These are phyloP conservation scores for Chaetorhynchus papuensis DNA, from an alignment of 2,113 vertebrate species.

Conservation along the genomic window DNA sequence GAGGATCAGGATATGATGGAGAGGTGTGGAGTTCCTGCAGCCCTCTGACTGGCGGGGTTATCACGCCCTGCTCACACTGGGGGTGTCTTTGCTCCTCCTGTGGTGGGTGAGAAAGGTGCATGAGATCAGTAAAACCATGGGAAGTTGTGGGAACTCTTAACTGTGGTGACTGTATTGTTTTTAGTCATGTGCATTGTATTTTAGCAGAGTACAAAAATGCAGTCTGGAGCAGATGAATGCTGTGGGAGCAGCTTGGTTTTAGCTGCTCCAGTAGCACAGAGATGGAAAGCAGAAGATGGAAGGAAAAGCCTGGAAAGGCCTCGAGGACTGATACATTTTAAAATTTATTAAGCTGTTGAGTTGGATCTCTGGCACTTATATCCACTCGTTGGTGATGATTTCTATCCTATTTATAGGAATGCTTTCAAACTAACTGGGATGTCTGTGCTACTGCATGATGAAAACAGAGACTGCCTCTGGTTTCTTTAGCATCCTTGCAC, in stretches of 20 bases:
- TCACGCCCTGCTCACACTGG: fast-evolving
- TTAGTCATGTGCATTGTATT: background rate
- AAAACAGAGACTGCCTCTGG: background rate
- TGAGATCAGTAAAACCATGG: background rate
- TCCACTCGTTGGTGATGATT: background rate
- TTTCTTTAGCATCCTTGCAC: background rate
- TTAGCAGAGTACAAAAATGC: background rate
- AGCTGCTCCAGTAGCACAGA: background rate
- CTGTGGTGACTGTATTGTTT: background rate
- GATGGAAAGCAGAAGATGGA: background rate
- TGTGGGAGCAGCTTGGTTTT: conserved; percentile 27
- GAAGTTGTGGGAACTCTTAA: background rate
- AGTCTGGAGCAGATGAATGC: background rate
- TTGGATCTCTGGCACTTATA: background rate
- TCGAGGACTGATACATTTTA: background rate
- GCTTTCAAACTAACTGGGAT: background rate
- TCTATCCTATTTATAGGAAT: background rate
- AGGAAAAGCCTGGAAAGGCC: background rate
- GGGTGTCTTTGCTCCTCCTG: background rate
- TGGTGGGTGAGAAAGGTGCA: background rate
- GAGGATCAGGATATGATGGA: background rate
- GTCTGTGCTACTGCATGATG: background rate
- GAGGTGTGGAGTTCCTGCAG: background rate
- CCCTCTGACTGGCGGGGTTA: background rate
- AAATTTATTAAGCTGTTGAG: background rate